These are phyloP conservation scores for Carassius gibelio DNA, from an alignment of 2,113 vertebrate species.

Conservation along the genomic window DNA sequence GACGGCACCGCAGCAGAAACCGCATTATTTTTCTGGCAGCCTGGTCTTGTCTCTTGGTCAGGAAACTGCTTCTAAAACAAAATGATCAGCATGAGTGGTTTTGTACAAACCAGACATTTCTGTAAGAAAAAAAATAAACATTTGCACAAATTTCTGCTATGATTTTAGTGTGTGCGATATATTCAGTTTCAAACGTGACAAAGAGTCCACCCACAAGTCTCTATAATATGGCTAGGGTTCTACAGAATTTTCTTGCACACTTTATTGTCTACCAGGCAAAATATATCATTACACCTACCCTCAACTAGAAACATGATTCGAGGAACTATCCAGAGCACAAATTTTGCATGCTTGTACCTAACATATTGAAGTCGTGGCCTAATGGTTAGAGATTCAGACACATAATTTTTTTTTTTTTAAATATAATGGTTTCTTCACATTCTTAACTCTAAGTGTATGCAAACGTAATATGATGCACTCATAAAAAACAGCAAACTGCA, in stretches of 20 bases:
- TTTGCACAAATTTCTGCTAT: background rate
- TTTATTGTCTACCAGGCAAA: background rate
- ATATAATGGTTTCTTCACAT: background rate
- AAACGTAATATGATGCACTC: background rate
- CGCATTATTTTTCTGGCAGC: conserved; percentile 99
- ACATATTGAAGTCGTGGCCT: no score
- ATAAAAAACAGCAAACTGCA: background rate
- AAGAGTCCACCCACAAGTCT: background rate
- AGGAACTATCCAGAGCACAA: background rate
- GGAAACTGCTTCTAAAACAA: conserved; percentile 85
- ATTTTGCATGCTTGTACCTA: background rate
- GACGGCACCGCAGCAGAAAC: conserved; percentile 97
- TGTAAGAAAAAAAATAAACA: background rate
- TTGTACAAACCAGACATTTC: background rate
- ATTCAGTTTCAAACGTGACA: background rate
- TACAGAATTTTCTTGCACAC: no score
- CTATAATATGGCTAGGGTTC: background rate
- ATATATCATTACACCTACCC: background rate
- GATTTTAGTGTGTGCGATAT: background rate
- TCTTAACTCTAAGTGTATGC: background rate
- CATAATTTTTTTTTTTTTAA: no score
- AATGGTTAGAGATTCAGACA: no score
- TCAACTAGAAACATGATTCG: background rate
- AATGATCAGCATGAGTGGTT: conserved; percentile 25
- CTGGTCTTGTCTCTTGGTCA: conserved; percentile 99